Base-by-base conservation (phyloP, 2,888 invertebrate genomes). In the Fragum sueziense region DNA sequence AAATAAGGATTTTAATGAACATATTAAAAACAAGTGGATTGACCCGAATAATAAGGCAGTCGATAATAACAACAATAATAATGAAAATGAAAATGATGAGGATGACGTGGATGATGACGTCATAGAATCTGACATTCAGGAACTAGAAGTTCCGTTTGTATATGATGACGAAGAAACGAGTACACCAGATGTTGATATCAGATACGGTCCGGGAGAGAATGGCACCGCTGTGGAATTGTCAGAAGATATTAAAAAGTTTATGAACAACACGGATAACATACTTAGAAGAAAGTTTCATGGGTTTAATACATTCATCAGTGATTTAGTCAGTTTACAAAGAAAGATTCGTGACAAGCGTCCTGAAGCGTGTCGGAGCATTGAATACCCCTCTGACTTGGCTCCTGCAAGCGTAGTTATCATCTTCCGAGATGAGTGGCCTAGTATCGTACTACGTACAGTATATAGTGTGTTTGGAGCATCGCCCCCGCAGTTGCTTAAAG, bases 341-440 rank as follows among this genome's bases (percentile, higher is more conserved):
- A 72, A 67, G 34, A 51, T 76, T 11, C 59, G 47, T 20, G 82
- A 82, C 41, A 57, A 20, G n/a, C 31, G 82, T 67, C 78, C 82
- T 11, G 61, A 75, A 33, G 52, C n/a, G 9, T 80, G 80, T 51
- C 78, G 69, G 33, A 51, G 51, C 1, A 78, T 59, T 3, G 31
- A 31, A 52, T 84, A 80, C 27, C 80, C 80, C 0, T 17, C 31
- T 4, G 29, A 83, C 22, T 54, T 80, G 17, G 73, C 77, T 4
- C 54, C 71, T 17, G 79, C 70, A 0, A 81, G 84, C 47, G 72
- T 86, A 11, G 75, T 86, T 2, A 70, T 84, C 20, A 74, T 79
- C 22, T 86, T 84, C 41, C 76, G 86, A 31, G 80, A 86, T 61
- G 86, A 84, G 54, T 79, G 81, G 47, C 74, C 70, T 14, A 73